These are phyloP conservation scores for Calvadosia cruxmelitensis DNA, from an alignment of 30 jellyfish, hydroid and myxozoan species.

Conservation along the genomic window DNA sequence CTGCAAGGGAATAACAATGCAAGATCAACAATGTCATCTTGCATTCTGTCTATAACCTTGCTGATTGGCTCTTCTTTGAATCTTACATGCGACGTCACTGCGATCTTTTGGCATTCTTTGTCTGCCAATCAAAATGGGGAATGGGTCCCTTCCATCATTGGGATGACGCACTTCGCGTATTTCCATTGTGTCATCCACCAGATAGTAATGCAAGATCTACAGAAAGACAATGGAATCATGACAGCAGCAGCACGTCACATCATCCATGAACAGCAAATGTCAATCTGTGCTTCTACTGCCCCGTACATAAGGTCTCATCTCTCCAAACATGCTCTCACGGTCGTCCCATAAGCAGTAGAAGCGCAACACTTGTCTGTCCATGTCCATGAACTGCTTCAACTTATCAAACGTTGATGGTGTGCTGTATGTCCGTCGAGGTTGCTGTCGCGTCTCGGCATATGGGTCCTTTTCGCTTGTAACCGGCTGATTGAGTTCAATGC, in stretches of 20 bases:
- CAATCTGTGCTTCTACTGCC: background rate
- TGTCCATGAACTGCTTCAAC: conserved; percentile 74
- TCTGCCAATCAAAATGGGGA: conserved; percentile 88
- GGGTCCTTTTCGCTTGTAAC: conserved; percentile 54
- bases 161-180: conserved; percentile 88
- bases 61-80: no score
- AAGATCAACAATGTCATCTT: no score
- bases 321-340: conserved; percentile 95
- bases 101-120: conserved; percentile 84
- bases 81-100: conserved; percentile 43
- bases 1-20: conserved; percentile 16
- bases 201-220: conserved; percentile 76
- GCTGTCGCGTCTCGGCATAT: conserved; percentile 63
- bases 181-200: conserved; percentile 95
- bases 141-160: conserved; percentile 96
- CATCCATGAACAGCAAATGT: no score
- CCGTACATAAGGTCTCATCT: conserved; percentile 88
- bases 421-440: conserved; percentile 73
- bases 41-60: no score
- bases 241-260: background rate
- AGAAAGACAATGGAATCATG: background rate
- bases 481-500: conserved; percentile 63
- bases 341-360: conserved; percentile 91
- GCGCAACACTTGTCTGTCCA: conserved; percentile 91
- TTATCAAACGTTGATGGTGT: conserved; percentile 91